Base-by-base conservation (phyloP, 2,888 invertebrate genomes). In the Ephialtes manifestator region DNA sequence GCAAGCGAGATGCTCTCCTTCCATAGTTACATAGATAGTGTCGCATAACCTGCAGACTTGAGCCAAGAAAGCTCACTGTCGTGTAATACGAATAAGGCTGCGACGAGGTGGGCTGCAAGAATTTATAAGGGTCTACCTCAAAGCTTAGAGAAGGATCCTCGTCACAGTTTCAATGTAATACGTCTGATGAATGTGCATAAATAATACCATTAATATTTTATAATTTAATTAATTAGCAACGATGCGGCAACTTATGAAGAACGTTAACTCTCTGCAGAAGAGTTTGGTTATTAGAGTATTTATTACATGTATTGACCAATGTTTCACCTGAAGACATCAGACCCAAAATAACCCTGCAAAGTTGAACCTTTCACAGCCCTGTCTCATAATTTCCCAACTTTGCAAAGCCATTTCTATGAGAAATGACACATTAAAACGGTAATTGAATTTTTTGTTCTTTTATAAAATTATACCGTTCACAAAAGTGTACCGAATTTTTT, bases 1-100 rank as follows among this genome's bases (percentile, higher is more conserved):
- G 81, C 81, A 83, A 75, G 85, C 77, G 72, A 76, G 85, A 75
- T 58, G 71, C 76, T 75, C 75, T 24, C 46, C 63, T 60, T 70
- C 48, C 70, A 18, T 51, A 46, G 43, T 81, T 65, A 78, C 72
- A 75, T 75, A 75, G 63, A 63, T 63, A 48, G 48, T 48, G 46
- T 67, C 24, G 70, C 67, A 28, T 48, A 79, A 55, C 78, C 65
- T 51, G 31, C 28, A 31, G 48, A 48, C 48, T 58, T 18, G 79
- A 82, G 85, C 85, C 81, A 85, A 85, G 85, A 85, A 85, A 82
- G 79, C 81, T 67, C 77, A 63, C 68, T 46, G 48, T 71, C 85
- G 71, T 58, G 75, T 79, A 65, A 76, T 82, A 75, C 81, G 79
- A 79, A 79, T 78, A 85, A 81, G 55, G 75, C 81, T 51, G 46